Evolutionary conservation across 2,797 vertebrate genomes (phyloP).

Genomic region (Rhinella marina): DNA sequence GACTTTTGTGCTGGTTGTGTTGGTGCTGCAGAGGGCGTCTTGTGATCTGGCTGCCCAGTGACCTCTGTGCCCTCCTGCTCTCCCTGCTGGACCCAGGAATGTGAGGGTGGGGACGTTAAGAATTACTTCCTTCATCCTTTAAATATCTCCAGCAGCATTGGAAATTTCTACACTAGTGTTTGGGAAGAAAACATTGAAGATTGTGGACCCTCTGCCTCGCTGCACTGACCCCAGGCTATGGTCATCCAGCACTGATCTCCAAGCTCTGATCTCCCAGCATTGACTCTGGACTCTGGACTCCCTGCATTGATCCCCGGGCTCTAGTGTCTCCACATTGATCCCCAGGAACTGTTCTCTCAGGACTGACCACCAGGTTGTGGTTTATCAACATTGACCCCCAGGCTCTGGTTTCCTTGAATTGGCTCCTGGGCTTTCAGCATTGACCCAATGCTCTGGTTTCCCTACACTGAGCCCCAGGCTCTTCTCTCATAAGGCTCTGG

Average conservation of each 20-base stretch:
- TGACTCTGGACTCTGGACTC: too few relatives aligned
- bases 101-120: conserved; percentile 48
- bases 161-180: background rate
- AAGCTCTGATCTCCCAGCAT: too few relatives aligned
- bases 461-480: background rate
- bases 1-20: background rate
- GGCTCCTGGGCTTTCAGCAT: background rate
- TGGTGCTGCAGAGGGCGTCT: background rate
- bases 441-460: background rate
- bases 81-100: conserved; percentile 55
- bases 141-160: conserved; percentile 47
- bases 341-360: too few relatives aligned
- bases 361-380: background rate
- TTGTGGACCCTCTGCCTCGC: background rate
- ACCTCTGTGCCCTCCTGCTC: conserved; percentile 36
- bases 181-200: background rate
- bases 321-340: too few relatives aligned
- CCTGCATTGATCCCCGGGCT: background rate
- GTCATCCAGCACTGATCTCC: background rate
- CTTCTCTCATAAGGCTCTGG: background rate
- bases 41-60: conserved; percentile 31
- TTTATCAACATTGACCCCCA: background rate
- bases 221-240: background rate
- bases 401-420: background rate
- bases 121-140: conserved; percentile 57